Evolutionary conservation across 2,797 vertebrate species (phyloP), one percentile per base, ranked within the genome.

Genomic region (Sternarchorhynchus goeldii): DNA sequence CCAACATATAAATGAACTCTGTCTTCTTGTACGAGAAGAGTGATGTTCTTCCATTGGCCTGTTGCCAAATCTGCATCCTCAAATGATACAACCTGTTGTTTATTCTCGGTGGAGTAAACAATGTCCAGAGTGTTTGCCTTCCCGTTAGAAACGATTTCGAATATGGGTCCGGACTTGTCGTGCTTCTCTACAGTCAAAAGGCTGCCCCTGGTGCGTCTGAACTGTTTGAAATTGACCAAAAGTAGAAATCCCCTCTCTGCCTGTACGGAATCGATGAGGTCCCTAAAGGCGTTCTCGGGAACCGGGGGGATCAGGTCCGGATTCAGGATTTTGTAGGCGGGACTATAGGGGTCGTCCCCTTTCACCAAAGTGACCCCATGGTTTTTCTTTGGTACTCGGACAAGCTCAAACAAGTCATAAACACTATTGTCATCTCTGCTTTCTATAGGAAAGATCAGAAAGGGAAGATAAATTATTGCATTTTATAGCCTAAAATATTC

Each of bases 51-150:
- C 97, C 97, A 99, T 25, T 95, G 94, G 0, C 94, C 93, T 73
- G 97, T 97, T 0, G 96, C 95, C 70, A 99, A 92, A 32, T 96
- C 95, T 83, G 93, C 96, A 0, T 99, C 96, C 86, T 98, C 96
- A 73, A 99, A 93, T 83, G 95, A 96, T 80, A 96, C 92, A 79
- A 94, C 88, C 0, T 96, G 96, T 87, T 94, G 95, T 81, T 92
- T 90, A 83, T 95, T 95, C 77, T 95, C 95, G 4, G 94, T 90
- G 92, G 96, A 95, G 90, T 94, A 97, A 79, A 94, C 93, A n/a
- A 99, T 93, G 89, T 99, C 97, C 94, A 99, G 85, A 2, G 96
- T 97, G 93, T 99, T 97, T 2, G 95, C 94, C 20, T 95, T 95
- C 57, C 97, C 97, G 58, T 98, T 97, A 84, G 97, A 99, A 86